A percentile compares a stretch with the other conserved stretches of the same genome.
phyloP scores from a whole-genome alignment of 2,797 vertebrate genomes.

The Anguilla marmorata region DNA sequence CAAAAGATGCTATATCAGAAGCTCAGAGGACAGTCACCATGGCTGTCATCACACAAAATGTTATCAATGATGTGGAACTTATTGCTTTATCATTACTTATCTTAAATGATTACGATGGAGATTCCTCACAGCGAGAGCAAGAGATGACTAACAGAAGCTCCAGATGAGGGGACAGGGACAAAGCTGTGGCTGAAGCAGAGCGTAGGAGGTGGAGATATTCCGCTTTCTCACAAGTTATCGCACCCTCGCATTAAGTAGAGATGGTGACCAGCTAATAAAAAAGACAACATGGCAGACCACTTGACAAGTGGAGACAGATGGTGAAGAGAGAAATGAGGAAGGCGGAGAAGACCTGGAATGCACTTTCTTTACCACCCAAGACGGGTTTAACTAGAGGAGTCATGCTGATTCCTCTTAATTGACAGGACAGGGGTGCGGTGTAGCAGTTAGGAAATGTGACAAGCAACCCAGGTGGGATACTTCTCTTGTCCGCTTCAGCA shows the following conservation, averaged over 20 bases:
- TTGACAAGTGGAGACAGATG: slow-evolving; percentile 9
- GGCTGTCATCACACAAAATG: neutral
- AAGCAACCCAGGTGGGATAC: neutral
- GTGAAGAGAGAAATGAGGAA: neutral
- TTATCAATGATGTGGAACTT: neutral
- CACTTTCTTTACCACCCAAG: neutral
- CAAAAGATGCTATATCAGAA: too few species aligned
- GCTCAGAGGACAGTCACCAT: neutral
- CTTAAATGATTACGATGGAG: neutral
- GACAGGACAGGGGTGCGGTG: neutral
- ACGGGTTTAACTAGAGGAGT: neutral
- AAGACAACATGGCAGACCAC: slow-evolving; percentile 22
- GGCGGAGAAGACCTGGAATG: slow-evolving; percentile 9
- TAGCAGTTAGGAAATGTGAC: neutral
- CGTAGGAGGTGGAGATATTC: slow-evolving; percentile 13
- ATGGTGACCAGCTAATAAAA: slow-evolving; percentile 12
- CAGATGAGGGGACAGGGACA: slow-evolving; percentile 5
- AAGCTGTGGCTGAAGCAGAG: neutral
- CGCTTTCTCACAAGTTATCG: slow-evolving; percentile 13
- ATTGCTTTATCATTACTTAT: neutral
- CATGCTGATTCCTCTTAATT: neutral
- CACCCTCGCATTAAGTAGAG: neutral
- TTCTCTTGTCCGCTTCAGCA: neutral
- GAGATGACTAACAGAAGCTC: neutral
- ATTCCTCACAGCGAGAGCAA: neutral